These are phyloP conservation scores for Calephelis perditalis DNA, from an alignment of 2,888 invertebrate species.

Conservation along the genomic window DNA sequence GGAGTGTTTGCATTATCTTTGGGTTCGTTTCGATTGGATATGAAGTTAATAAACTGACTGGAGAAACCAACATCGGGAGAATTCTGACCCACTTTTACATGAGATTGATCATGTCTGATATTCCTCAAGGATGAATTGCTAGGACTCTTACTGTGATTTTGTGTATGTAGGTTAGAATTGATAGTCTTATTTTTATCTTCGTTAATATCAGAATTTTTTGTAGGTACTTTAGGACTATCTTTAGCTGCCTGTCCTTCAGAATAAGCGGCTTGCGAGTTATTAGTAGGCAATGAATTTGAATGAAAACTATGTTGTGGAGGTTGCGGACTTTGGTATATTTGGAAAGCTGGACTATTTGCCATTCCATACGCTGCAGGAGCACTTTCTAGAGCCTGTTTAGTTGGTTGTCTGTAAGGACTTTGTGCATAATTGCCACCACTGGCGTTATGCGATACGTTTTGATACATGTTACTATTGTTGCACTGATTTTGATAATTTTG, in stretches of 20 bases:
- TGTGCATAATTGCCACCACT: conserved; percentile 55
- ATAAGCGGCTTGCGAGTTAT: conserved; percentile 38
- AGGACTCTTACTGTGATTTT: conserved; percentile 56
- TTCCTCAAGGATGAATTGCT: conserved; percentile 59
- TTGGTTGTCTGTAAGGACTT: conserved; percentile 54
- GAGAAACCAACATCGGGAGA: conserved; percentile 70
- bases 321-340: conserved; percentile 68
- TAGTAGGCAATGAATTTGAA: conserved; percentile 39
- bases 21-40: conserved; percentile 71
- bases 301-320: conserved; percentile 48
- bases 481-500: conserved; percentile 55
- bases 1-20: conserved; percentile 75
- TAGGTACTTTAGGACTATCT: conserved; percentile 36
- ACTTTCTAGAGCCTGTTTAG: conserved; percentile 50
- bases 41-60: conserved; percentile 69
- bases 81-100: conserved; percentile 56
- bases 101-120: conserved; percentile 66
- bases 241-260: conserved; percentile 45
- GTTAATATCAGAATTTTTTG: conserved; percentile 38
- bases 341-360: conserved; percentile 51
- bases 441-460: conserved; percentile 40
- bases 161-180: conserved; percentile 42
- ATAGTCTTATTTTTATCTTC: conserved; percentile 43
- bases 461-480: conserved; percentile 50
- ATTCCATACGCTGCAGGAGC: conserved; percentile 43